Evolutionary conservation across 1,140 invertebrate genomes (phyloP), one percentile per base, ranked within the genome.

Genomic region (Prorops nasuta): DNA sequence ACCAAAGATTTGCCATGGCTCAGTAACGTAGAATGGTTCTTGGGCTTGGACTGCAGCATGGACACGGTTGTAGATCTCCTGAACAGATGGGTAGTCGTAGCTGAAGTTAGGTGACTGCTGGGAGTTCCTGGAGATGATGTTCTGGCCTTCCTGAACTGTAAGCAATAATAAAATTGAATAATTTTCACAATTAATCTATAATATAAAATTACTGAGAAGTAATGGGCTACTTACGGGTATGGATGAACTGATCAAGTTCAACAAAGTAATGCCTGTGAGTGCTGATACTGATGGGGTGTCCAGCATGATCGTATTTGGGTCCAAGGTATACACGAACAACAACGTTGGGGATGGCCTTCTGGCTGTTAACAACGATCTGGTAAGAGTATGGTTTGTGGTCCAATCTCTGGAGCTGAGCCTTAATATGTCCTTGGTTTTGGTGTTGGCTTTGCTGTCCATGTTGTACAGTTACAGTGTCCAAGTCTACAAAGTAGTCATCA

Each of bases 301-400:
- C 81, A 49, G 71, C 71, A 51, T 74, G 56, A 38, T 84, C 80
- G 56, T 76, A 79, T 69, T 81, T 82, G 2, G 84, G 84, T 62
- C 80, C 82, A 49, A 84, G 54, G 71, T 76, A 85, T 10, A 83
- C 69, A 17, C 82, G 78, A 7, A 84, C 73, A 20, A 77, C 74
- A 7, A 68, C 77, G 16, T 70, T 64, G 3, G 44, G 56, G 3
- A 71, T 42, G 21, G 58, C 61, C 39, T 80, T 78, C 32, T 82
- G 72, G 34, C 73, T 71, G 1, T 76, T 63, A 2, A 83, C 79
- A 22, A 65, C 64, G 63, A 83, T 78, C 10, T 77, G 73, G 48
- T 85, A 79, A 50, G 78, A 76, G 76, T 84, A 88, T 3, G 79
- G 79, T 49, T 86, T 81, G 73, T 88, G 85, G 69, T 87, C 86